Conservation (phyloP, 1,140 invertebrate species). For the Fopius arisanus region DNA sequence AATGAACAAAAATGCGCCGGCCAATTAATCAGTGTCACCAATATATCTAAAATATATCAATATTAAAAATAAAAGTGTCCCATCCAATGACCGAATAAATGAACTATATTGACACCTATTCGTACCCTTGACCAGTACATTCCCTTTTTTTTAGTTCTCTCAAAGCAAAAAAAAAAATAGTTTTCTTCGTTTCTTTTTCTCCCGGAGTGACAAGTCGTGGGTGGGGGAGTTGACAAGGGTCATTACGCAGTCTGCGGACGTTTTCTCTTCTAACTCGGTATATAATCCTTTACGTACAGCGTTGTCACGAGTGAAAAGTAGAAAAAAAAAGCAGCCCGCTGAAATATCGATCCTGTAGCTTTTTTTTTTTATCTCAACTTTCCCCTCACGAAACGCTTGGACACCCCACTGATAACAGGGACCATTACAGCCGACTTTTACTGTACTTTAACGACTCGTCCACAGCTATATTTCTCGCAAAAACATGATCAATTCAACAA, state of each 20-base stretch:
- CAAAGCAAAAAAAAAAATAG: background rate
- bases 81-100: too few relatives aligned
- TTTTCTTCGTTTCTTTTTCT: background rate
- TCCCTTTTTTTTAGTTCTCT: background rate
- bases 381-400: background rate
- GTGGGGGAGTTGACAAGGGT: background rate
- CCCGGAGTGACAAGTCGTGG: background rate
- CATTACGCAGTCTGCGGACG: constrained; percentile 1
- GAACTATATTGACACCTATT: too few relatives aligned
- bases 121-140: too few relatives aligned
- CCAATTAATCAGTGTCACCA: too few relatives aligned
- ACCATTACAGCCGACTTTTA: background rate
- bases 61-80: too few relatives aligned
- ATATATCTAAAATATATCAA: too few relatives aligned
- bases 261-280: background rate
- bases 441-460: background rate
- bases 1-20: too few relatives aligned
- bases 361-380: background rate
- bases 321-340: background rate
- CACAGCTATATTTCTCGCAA: background rate
- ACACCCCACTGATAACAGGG: background rate
- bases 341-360: background rate
- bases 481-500: background rate
- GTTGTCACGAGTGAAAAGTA: background rate
- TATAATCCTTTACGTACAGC: background rate